Evolutionary conservation across 1,140 invertebrate species (phyloP).

Genomic region (Idris sp.): DNA sequence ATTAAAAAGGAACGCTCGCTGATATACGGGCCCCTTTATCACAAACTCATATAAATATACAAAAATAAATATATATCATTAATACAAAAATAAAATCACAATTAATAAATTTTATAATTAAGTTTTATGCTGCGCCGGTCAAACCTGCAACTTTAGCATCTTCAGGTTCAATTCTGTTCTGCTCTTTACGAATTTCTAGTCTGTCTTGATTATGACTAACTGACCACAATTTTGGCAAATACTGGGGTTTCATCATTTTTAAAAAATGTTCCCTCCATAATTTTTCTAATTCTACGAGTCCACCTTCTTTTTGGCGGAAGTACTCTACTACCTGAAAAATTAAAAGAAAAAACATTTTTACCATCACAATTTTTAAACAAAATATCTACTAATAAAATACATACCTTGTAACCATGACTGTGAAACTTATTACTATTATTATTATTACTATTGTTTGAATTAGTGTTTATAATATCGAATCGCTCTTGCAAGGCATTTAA

Average conservation of each 20-base stretch:
- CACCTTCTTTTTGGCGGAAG: constrained; percentile 80
- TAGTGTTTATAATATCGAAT: too few species aligned
- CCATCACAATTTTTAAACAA: too few species aligned
- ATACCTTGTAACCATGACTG: too few species aligned
- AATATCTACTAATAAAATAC: too few species aligned
- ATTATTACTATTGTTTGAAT: too few species aligned
- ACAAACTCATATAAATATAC: constrained; percentile 44
- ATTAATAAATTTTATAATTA: constrained; percentile 1
- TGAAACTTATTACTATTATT: too few species aligned
- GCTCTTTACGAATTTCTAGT: constrained; percentile 68
- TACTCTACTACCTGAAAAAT: constrained; percentile 80
- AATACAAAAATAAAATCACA: constrained; percentile 31
- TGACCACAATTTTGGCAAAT: constrained; percentile 88
- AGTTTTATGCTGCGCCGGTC: constrained; percentile 17
- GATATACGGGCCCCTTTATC: constrained; percentile 69
- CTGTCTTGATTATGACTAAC: constrained; percentile 83
- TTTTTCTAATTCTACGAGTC: constrained; percentile 84
- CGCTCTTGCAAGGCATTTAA: too few species aligned
- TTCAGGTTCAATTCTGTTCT: constrained; percentile 73
- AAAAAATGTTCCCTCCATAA: constrained; percentile 89
- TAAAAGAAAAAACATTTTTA: not conserved
- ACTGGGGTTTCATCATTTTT: constrained; percentile 84
- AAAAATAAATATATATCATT: constrained; percentile 58
- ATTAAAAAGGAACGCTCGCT: constrained; percentile 68
- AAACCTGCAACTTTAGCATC: constrained; percentile 74